A percentile compares a stretch with the other conserved stretches of the same genome.
phyloP scores from a whole-genome alignment of 2,797 vertebrate species.

The Xenentodon cancila region DNA sequence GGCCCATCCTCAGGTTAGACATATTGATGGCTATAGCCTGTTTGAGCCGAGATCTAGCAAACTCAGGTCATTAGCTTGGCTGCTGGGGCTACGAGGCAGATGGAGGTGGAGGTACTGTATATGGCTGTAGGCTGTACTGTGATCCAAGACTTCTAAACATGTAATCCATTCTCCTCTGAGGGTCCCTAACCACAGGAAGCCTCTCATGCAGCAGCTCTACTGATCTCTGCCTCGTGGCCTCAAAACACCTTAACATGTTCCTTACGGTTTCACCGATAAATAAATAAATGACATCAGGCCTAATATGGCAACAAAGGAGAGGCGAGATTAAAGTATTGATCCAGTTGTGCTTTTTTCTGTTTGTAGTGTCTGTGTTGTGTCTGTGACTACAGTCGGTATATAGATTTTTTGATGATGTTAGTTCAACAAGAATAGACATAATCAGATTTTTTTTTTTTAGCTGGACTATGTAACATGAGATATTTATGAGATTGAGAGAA shows the following conservation, averaged over 20 bases:
- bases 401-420: constrained; percentile 69
- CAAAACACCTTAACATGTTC: constrained; percentile 20
- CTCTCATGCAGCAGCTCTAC: constrained; percentile 59
- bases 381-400: constrained; percentile 58
- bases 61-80: constrained; percentile 61
- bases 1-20: constrained; percentile 61
- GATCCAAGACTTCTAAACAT: constrained; percentile 74
- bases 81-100: constrained; percentile 57
- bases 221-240: constrained; percentile 60
- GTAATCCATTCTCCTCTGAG: constrained; percentile 66
- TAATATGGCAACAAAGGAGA: constrained; percentile 23
- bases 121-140: constrained; percentile 72
- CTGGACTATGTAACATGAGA: constrained; percentile 59
- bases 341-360: constrained; percentile 27
- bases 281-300: constrained; percentile 39
- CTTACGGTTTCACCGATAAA: constrained; percentile 30
- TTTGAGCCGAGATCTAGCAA: constrained; percentile 46
- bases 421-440: constrained; percentile 49
- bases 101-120: constrained; percentile 65
- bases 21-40: constrained; percentile 54
- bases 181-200: constrained; percentile 71
- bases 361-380: constrained; percentile 53
- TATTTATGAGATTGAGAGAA: constrained; percentile 32
- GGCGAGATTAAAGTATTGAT: constrained; percentile 35
- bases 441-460: constrained; percentile 63